Evolutionary conservation across 53 echinoderm and acorn worm species (phyloP), one percentile per base, ranked within the genome.

Genomic region (Echinometra lucunter): DNA sequence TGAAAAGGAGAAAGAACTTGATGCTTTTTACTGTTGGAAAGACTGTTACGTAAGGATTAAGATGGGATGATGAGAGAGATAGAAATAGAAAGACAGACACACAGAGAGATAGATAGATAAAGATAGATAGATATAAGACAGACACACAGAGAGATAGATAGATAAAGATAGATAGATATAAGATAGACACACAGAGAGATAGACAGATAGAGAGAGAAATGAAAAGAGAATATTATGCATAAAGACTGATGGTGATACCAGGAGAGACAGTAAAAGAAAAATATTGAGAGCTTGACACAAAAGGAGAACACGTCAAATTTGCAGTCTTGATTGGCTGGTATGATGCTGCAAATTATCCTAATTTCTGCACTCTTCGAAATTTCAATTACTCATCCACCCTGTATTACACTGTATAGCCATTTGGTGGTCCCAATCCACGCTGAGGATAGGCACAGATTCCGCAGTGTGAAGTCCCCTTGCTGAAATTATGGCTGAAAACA

Each of bases 401-500:
- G 45, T 49, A 25, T 18, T 42, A n/a, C n/a, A n/a, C n/a, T n/a
- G n/a, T n/a, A 19, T 40, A 42, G 19, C 38, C 49, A 28, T 85
- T 25, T 49, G n/a, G 53, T 85, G 49, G 85, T 27, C 49, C n/a
- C 23, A 25, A 32, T 23, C 42, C 44, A 30, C 40, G 44, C 23
- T 42, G 42, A 13, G 85, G 45, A 28, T 30, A 85, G 49, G 85
- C 85, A 85, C 49, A 49, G 49, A 85, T 85, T 49, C 85, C 2
- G 30, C 27, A 45, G 85, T 78, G 78, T 78, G 30, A 23, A 85
- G 28, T 85, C 45, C 6, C 0, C 27, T 49, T 28, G 85, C 60
- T 38, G 21, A 58, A 89, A 89, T 89, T 89, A 89, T 37, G 11
- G 60, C 89, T 0, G 60, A 89, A 89, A 89, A 89, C 89, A 89